Evolutionary conservation across 2,888 invertebrate species (phyloP).

Genomic region (Tetragonisca angustula): DNA sequence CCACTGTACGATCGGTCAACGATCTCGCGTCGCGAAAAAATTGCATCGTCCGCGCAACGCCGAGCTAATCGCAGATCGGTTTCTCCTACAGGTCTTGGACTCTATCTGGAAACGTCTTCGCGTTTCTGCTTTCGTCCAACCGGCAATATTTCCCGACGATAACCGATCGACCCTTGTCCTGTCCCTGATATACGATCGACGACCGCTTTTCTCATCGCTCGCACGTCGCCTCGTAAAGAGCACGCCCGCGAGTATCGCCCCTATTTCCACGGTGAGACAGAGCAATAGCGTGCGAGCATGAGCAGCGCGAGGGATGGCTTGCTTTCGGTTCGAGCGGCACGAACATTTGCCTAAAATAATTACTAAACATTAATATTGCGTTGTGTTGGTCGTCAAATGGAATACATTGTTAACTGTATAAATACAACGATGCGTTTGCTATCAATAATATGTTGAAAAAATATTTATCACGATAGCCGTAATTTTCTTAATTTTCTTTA

Average conservation of each 20-base stretch:
- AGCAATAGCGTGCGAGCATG: neutral
- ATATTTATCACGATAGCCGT: no score
- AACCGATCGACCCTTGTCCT: constrained; percentile 59
- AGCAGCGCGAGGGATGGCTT: neutral
- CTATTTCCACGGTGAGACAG: neutral
- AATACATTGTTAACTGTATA: no score
- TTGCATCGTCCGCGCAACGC: constrained; percentile 11
- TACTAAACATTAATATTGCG: no score
- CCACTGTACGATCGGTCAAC: neutral
- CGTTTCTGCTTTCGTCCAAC: constrained; percentile 22
- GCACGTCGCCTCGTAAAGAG: constrained; percentile 72
- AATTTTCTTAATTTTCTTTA: no score
- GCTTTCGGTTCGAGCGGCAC: neutral
- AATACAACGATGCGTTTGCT: no score
- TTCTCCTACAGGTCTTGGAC: constrained; percentile 6
- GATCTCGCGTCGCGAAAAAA: constrained; percentile 24
- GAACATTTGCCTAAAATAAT: no score
- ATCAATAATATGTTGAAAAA: no score
- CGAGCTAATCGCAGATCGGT: constrained; percentile 38
- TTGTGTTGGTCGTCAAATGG: no score
- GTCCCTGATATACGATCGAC: constrained; percentile 62
- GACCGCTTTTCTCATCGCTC: constrained; percentile 66
- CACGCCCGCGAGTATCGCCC: constrained; percentile 63
- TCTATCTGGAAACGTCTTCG: constrained; percentile 45
- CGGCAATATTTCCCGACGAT: constrained; percentile 66